Conservation (phyloP, 2,797 vertebrate species). For the Sebastes vulpes region DNA sequence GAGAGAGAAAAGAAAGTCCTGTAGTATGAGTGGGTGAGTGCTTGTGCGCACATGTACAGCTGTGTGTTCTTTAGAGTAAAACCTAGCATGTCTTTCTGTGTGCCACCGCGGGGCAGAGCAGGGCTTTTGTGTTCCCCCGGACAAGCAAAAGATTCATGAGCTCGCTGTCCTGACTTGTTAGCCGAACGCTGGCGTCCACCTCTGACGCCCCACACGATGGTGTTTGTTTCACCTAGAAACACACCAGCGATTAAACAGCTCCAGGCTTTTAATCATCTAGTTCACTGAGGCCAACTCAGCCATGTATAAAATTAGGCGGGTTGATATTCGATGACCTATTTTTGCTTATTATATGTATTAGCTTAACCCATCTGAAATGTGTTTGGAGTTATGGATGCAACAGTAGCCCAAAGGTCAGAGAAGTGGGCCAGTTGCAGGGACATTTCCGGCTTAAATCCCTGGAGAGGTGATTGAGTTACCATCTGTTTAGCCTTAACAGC, state of each 20-base stretch:
- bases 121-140: slow-evolving; percentile 35
- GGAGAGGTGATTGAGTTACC: slow-evolving; percentile 13
- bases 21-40: slow-evolving; percentile 36
- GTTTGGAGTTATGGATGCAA: background rate
- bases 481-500: slow-evolving; percentile 8
- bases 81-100: slow-evolving; percentile 10
- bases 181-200: background rate
- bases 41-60: slow-evolving; percentile 54
- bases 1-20: slow-evolving; percentile 23
- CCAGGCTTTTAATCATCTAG: slow-evolving; percentile 30
- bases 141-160: slow-evolving; percentile 27
- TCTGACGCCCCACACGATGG: background rate
- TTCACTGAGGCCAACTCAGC: slow-evolving; percentile 21
- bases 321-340: slow-evolving; percentile 26
- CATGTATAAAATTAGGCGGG: slow-evolving; percentile 1
- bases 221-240: slow-evolving; percentile 33
- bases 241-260: slow-evolving; percentile 17
- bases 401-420: slow-evolving; percentile 24
- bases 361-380: slow-evolving; percentile 11
- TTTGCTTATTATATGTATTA: background rate
- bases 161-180: slow-evolving; percentile 49
- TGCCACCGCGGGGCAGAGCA: slow-evolving; percentile 36
- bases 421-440: slow-evolving; percentile 3
- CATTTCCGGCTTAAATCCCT: slow-evolving; percentile 5
- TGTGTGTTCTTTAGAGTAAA: slow-evolving; percentile 1